Conservation (phyloP, 2,113 vertebrate genomes). For the Emydura subglobosa region DNA sequence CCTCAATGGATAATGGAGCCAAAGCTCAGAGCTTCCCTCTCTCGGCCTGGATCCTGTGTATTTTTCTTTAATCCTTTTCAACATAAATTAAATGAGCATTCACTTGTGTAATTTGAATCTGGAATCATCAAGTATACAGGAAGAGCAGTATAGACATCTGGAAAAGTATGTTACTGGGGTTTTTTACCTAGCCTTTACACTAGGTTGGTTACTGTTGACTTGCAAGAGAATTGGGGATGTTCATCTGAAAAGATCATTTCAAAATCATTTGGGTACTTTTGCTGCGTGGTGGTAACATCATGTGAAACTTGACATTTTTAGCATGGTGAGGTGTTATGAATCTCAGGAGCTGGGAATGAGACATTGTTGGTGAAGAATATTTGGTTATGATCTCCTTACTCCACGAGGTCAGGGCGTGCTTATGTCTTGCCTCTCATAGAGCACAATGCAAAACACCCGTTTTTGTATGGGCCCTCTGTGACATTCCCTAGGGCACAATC, state of each 20-base stretch:
- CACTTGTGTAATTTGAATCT: constrained; percentile 64
- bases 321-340: neutral
- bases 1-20: constrained; percentile 61
- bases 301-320: neutral
- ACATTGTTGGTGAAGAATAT: neutral
- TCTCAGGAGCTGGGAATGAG: constrained; percentile 19
- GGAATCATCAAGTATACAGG: constrained; percentile 45
- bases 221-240: neutral
- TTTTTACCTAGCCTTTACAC: constrained; percentile 57
- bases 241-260: constrained; percentile 18
- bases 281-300: constrained; percentile 5
- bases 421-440: neutral
- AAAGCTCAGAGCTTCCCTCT: constrained; percentile 63
- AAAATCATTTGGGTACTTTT: constrained; percentile 19
- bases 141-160: constrained; percentile 16
- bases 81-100: constrained; percentile 74
- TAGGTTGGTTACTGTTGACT: constrained; percentile 53
- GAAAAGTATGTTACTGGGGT: neutral
- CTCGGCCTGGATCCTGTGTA: constrained; percentile 62
- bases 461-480: constrained; percentile 7
- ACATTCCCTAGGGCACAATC: neutral
- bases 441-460: neutral
- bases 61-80: constrained; percentile 73
- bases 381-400: neutral
- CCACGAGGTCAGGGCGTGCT: neutral